Base-by-base conservation (phyloP, 2,888 invertebrate species). In the Macrosoma leucophasiata region DNA sequence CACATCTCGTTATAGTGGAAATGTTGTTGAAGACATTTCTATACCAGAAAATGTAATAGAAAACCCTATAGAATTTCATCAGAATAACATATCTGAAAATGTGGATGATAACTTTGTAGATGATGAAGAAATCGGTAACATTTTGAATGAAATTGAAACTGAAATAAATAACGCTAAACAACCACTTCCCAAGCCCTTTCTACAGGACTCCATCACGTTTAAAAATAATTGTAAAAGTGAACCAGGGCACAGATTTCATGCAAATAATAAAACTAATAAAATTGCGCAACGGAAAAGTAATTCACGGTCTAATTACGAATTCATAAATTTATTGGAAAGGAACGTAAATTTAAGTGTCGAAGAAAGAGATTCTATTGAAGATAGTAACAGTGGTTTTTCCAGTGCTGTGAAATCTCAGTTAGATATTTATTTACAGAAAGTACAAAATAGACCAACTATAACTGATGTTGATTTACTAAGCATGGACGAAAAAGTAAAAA, bases 81-180 rank as follows among this genome's bases (percentile, higher is more conserved):
- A n/a, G n/a, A n/a, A n/a, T n/a, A n/a, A n/a, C n/a, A n/a, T n/a
- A n/a, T n/a, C n/a, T n/a, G n/a, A n/a, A n/a, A n/a, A n/a, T n/a
- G 33, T 34, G 8, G 25, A 22, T 19, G 58, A 68, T 4, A 36
- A 48, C 11, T 52, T 52, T 33, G 48, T 62, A 12, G 62, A 70
- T 29, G 65, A 75, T 20, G 61, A 65, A 29, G 51, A 58, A 37
- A 62, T 79, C 39, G 49, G 69, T 29, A 57, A 41, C 19, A 66
- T 81, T 41, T 48, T 82, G 18, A 61, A 52, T 26, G 55, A 71
- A 37, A 81, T 81, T 27, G 79, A 82, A 59, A 61, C 46, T 35
- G 77, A 81, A 65, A 78, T 78, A 41, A 41, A 37, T 11, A 58
- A 45, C 36, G 39, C 13, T 19, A 29, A 29, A 26, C 29, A 13